Evolutionary conservation across 2,888 invertebrate species (phyloP).

Genomic region (Pecten maximus): DNA sequence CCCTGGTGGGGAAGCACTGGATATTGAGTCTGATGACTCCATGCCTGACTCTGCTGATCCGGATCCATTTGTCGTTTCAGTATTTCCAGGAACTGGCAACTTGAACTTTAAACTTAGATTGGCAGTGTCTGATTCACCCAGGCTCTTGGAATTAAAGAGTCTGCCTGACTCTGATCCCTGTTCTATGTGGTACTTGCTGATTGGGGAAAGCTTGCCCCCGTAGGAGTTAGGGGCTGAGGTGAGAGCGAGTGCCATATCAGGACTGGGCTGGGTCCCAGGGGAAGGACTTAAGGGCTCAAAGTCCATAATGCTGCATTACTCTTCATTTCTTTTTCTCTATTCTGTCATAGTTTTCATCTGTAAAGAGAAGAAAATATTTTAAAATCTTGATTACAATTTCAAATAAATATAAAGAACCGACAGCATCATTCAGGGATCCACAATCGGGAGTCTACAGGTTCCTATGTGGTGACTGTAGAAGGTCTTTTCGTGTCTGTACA

Average conservation of each 20-base stretch:
- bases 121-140: constrained; percentile 43
- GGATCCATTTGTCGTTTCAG: constrained; percentile 40
- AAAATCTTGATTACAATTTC: neutral
- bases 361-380: constrained; percentile 35
- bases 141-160: constrained; percentile 51
- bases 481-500: neutral
- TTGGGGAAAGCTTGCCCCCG: constrained; percentile 46
- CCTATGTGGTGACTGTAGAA: neutral
- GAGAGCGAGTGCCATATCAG: constrained; percentile 54
- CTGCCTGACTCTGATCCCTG: constrained; percentile 43
- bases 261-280: constrained; percentile 48
- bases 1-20: constrained; percentile 44
- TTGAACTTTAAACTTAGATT: constrained; percentile 27
- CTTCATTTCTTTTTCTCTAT: constrained; percentile 46
- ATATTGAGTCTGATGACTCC: constrained; percentile 38
- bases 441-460: neutral
- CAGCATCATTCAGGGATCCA: neutral
- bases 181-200: constrained; percentile 40
- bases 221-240: constrained; percentile 55
- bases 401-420: neutral
- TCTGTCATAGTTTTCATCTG: constrained; percentile 43
- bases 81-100: constrained; percentile 39
- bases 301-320: constrained; percentile 50
- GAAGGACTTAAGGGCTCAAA: constrained; percentile 55
- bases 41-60: constrained; percentile 37